Conservation (phyloP, 1,140 invertebrate genomes). For the Hyposmocoma kahamanoa region DNA sequence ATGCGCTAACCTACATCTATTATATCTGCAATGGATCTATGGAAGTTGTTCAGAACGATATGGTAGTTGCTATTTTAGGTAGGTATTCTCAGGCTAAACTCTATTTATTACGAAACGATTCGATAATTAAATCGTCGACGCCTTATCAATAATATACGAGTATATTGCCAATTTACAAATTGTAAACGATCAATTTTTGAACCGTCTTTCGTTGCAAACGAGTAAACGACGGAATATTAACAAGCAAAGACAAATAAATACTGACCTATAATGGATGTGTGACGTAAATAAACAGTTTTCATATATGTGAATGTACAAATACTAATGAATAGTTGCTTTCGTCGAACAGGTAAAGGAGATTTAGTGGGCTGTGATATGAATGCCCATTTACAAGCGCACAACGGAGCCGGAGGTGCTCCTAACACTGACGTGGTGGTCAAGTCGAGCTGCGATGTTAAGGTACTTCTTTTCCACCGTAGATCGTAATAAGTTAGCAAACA, state of each 20-base stretch:
- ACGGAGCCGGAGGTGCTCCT: constrained; percentile 73
- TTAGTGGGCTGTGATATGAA: constrained; percentile 96
- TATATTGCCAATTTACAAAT: too few relatives aligned
- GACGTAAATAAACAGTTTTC: not conserved
- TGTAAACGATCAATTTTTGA: too few relatives aligned
- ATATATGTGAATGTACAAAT: not conserved
- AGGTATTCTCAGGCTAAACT: too few relatives aligned
- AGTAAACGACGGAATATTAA: too few relatives aligned
- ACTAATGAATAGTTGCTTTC: not conserved
- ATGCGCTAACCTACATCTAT: constrained; percentile 96
- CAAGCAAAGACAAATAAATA: too few relatives aligned
- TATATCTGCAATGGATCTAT: constrained; percentile 98
- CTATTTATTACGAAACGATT: too few relatives aligned
- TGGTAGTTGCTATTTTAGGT: constrained; percentile 99
- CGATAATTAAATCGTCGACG: too few relatives aligned
- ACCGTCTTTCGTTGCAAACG: too few relatives aligned
- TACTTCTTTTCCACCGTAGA: too few relatives aligned
- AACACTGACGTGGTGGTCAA: constrained; percentile 88
- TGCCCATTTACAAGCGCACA: constrained; percentile 79
- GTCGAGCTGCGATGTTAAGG: constrained; percentile 94
- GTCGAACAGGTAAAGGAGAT: constrained; percentile 90
- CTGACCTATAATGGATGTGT: too few relatives aligned
- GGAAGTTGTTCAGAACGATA: constrained; percentile 98
- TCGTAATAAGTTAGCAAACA: too few relatives aligned
- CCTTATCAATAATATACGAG: too few relatives aligned